Percentiles rank a stretch among this genome's conserved stretches.
Conservation (phyloP, 1,140 invertebrate species). For the Steinernema feltiae region DNA sequence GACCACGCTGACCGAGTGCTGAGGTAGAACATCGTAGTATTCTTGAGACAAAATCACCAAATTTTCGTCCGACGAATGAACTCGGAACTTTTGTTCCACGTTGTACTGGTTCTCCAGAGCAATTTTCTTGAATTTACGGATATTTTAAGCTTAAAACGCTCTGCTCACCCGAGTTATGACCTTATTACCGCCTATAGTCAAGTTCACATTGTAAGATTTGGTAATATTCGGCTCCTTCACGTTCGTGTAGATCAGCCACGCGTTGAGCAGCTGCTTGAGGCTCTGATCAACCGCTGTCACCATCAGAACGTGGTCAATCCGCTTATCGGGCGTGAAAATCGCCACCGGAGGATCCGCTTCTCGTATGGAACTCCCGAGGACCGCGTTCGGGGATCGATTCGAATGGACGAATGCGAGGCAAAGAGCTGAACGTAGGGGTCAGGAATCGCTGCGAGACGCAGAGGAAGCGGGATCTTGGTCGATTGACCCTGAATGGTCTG, state of each 20-base stretch:
- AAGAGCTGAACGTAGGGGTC: conserved; percentile 11
- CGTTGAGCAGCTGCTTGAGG: conserved; percentile 23
- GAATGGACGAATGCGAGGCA: conserved; percentile 23
- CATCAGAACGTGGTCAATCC: conserved; percentile 29
- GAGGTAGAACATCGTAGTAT: conserved; percentile 27
- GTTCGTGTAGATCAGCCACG: conserved; percentile 28
- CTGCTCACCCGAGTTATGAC: conserved; percentile 13
- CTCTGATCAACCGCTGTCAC: conserved; percentile 43
- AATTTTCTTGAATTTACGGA: conserved; percentile 30
- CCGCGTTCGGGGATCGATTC: conserved; percentile 17
- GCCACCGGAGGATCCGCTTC: conserved; percentile 8
- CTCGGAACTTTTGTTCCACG: conserved; percentile 31
- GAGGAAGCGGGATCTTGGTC: conserved; percentile 35
- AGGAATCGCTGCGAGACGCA: conserved; percentile 9
- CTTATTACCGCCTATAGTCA: conserved; percentile 21
- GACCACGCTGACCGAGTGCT: conserved; percentile 12
- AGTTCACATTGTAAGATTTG: conserved; percentile 39
- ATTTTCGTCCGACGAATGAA: conserved; percentile 34
- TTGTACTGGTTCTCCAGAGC: conserved; percentile 36
- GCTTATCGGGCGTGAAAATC: conserved; percentile 23
- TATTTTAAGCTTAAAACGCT: conserved; percentile 17
- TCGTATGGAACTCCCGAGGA: neutral
- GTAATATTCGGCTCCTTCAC: conserved; percentile 43
- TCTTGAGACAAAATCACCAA: conserved; percentile 32
- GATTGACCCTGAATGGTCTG: conserved; percentile 42